Conservation (phyloP, 2,113 vertebrate genomes). For the Manacus vitellinus region DNA sequence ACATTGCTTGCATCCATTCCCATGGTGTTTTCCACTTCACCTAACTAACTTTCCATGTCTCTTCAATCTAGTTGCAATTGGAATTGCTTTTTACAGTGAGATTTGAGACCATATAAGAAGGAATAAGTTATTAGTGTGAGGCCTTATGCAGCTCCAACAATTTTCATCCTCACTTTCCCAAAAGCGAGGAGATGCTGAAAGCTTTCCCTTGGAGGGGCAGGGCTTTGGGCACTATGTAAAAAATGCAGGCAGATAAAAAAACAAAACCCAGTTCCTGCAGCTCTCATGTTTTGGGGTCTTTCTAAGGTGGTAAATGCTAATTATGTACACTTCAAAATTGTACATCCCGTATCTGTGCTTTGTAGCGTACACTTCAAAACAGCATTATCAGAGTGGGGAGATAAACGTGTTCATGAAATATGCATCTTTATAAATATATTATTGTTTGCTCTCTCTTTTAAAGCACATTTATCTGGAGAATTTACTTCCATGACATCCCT, state of each 20-base stretch:
- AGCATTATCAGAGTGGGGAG: neutral
- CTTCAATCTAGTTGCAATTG: neutral
- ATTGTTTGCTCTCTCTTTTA: neutral
- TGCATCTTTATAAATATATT: constrained; percentile 39
- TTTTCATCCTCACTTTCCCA: neutral
- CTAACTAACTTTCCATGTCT: neutral
- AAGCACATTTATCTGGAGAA: neutral
- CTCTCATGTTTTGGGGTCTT: neutral
- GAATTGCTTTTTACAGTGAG: constrained; percentile 19
- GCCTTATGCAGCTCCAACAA: neutral
- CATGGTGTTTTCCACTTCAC: neutral
- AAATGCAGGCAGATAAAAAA: neutral
- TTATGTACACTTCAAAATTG: neutral
- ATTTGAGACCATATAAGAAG: neutral
- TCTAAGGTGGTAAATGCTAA: neutral
- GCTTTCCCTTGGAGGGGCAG: neutral
- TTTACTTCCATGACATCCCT: neutral
- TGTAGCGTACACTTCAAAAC: neutral
- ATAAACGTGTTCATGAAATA: neutral
- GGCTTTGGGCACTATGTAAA: neutral
- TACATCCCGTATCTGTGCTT: neutral
- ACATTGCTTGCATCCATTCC: neutral
- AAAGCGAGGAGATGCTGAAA: neutral
- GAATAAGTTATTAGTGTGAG: neutral
- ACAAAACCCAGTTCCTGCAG: neutral